Base-by-base conservation (phyloP, 2,888 invertebrate species). In the Frankliniella intonsa region DNA sequence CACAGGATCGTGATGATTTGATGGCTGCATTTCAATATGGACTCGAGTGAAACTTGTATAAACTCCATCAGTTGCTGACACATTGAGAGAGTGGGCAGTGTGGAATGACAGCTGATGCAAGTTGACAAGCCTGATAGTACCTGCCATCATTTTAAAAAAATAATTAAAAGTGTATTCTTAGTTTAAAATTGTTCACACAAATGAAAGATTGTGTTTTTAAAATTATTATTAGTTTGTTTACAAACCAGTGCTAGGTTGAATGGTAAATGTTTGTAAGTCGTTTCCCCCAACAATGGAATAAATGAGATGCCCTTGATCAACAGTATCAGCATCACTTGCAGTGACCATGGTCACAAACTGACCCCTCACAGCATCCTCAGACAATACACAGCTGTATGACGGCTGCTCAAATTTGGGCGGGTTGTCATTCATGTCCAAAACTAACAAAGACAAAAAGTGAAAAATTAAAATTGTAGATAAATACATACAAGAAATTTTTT, bases 1-100 rank as follows among this genome's bases (percentile, higher is more conserved):
- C 84, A 90, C 90, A 14, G 97, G 97, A 85, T 94, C 90, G 87
- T 93, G 91, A 84, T 91, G 90, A 89, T 97, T 97, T 83, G 94
- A 93, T 12, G 95, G 93, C 83, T 94, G 89, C 84, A 94, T 90
- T 86, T 94, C 91, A 81, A 96, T 93, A 89, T 94, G 94, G 22
- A 95, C 91, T 84, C 95, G 90, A 0, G 96, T 93, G 88, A 95
- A 97, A 84, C 93, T 94, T 11, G 96, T 97, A 89, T 97, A 97
- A 65, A 98, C 96, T 55, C 98, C 98, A 89, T 99, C 98, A 82
- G 96, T 95, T 69, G 97, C 98, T 1, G 97, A 97, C 55, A 98
- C 93, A 89, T 98, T 98, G 83, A 98, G 90, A 83, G 92, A 89
- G 86, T 93, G 92, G 82, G 90, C 89, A 81, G 91, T 90, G 84